Percentiles rank a stretch among this genome's conserved stretches.
Evolutionary conservation across 2,113 vertebrate species (phyloP).

Genomic region (Pelecanus crispus): DNA sequence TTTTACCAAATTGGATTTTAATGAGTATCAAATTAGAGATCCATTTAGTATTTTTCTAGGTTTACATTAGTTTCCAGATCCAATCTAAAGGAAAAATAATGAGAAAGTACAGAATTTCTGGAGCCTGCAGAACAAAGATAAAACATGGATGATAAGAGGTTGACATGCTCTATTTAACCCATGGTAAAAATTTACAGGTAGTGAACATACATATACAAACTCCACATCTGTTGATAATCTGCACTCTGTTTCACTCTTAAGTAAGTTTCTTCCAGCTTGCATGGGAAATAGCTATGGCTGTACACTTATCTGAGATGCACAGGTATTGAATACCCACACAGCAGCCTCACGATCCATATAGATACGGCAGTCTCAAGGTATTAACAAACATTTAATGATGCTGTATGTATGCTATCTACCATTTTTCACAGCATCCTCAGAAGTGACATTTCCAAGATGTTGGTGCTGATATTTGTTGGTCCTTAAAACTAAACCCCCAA

Average conservation of each 20-base stretch:
- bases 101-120: not conserved
- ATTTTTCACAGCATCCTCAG: not conserved
- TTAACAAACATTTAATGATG: not conserved
- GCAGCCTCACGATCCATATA: not conserved
- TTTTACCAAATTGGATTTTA: not conserved
- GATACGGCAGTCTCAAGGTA: not conserved
- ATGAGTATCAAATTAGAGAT: not conserved
- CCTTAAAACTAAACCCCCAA: not conserved
- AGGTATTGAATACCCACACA: not conserved
- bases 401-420: not conserved
- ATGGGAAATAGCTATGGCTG: not conserved
- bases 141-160: not conserved
- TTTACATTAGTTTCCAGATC: not conserved
- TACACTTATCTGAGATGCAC: not conserved
- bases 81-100: not conserved
- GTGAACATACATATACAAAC: not conserved
- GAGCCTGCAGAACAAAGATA: not conserved
- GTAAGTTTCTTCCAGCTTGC: not conserved
- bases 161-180: not conserved
- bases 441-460: not conserved
- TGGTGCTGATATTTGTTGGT: not conserved
- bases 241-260: not conserved
- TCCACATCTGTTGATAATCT: not conserved
- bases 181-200: not conserved
- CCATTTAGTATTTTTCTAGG: not conserved